These are phyloP conservation scores for Oeneis ivallda DNA, from an alignment of 2,888 invertebrate species.

Conservation along the genomic window DNA sequence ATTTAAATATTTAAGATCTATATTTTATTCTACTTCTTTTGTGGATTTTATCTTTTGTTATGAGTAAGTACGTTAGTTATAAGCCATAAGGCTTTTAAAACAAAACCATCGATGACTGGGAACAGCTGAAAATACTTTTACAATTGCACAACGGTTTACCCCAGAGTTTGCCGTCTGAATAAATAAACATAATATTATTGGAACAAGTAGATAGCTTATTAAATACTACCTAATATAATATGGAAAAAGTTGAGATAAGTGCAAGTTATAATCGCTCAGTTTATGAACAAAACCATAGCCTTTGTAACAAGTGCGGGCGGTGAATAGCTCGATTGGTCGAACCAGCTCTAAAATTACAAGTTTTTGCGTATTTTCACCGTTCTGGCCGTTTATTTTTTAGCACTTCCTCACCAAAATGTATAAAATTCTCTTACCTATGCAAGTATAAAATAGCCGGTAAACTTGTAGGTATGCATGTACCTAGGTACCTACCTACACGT, in stretches of 20 bases:
- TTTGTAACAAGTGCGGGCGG: constrained; percentile 45
- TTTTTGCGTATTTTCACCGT: constrained; percentile 59
- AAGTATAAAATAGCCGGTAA: constrained; percentile 28
- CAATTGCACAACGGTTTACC: too few relatives aligned
- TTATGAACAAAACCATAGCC: neutral
- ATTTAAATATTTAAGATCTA: too few relatives aligned
- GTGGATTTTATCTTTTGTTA: too few relatives aligned
- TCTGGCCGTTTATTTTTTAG: constrained; percentile 59
- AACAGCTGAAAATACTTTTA: too few relatives aligned
- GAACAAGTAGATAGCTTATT: neutral
- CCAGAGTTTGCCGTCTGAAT: too few relatives aligned
- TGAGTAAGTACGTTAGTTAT: too few relatives aligned
- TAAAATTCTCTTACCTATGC: constrained; percentile 35
- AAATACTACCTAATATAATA: neutral
- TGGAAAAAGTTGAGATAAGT: neutral
- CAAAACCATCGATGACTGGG: too few relatives aligned
- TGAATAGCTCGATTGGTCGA: constrained; percentile 62
- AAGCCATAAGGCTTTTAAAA: too few relatives aligned
- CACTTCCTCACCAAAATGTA: constrained; percentile 57
- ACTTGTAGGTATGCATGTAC: constrained; percentile 19
- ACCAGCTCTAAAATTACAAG: constrained; percentile 73
- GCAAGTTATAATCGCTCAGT: constrained; percentile 5
- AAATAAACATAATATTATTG: too few relatives aligned
- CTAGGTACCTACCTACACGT: too few relatives aligned
- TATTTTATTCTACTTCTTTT: too few relatives aligned